Evolutionary conservation across 2,113 vertebrate species (phyloP).

Genomic region (Falcunculus frontatus): DNA sequence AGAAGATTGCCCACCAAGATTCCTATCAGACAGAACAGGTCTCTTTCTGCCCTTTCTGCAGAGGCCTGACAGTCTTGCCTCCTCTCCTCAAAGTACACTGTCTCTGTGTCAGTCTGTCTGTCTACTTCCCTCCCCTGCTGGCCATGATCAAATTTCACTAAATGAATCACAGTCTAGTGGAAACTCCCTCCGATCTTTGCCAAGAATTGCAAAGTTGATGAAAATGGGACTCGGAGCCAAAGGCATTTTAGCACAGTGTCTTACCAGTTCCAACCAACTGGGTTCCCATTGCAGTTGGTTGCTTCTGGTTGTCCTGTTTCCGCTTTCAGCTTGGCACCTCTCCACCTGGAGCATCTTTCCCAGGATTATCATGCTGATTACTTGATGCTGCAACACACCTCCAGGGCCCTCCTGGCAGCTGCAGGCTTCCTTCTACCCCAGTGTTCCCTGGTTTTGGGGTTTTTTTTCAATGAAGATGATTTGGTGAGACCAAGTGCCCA

Average conservation of each 20-base stretch:
- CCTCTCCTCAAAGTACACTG: neutral
- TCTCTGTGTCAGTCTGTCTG: conserved; percentile 22
- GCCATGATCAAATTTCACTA: conserved; percentile 63
- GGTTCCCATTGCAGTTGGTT: neutral
- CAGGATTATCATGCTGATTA: neutral
- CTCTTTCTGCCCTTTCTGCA: conserved; percentile 13
- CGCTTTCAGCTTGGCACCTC: neutral
- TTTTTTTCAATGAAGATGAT: neutral
- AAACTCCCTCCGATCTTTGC: conserved; percentile 62
- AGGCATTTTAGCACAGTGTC: neutral
- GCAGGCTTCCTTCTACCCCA: neutral
- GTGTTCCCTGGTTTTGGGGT: neutral
- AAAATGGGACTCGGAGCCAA: conserved; percentile 45
- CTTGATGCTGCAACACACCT: neutral
- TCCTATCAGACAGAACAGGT: conserved; percentile 38
- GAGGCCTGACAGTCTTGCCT: neutral
- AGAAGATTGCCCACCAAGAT: conserved; percentile 8
- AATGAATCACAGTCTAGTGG: conserved; percentile 65
- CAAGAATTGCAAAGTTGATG: conserved; percentile 65
- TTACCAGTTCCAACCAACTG: conserved; percentile 32
- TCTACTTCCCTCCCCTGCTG: conserved; percentile 38
- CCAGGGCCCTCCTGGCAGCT: neutral
- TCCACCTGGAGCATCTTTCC: conserved; percentile 1
- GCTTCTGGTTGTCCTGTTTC: neutral
- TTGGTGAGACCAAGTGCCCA: neutral